Conservation (phyloP, 2,888 invertebrate species). For the Taphrorychus bicolor region DNA sequence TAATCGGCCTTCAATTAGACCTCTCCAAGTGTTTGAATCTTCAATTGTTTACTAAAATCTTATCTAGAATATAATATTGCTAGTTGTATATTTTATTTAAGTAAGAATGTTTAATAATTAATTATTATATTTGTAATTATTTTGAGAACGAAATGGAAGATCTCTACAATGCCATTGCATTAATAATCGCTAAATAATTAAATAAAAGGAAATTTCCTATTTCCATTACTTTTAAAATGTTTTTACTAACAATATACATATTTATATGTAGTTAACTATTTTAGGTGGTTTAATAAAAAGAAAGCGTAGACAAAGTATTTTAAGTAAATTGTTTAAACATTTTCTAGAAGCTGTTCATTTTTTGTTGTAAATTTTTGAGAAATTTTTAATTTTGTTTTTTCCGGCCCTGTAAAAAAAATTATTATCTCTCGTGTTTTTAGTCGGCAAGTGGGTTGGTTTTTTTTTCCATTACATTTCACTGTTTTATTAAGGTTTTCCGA, state of each 20-base stretch:
- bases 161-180: constrained; percentile 58
- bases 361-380: too few species aligned
- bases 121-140: constrained; percentile 1
- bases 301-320: constrained; percentile 1
- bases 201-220: neutral
- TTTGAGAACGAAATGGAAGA: constrained; percentile 44
- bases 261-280: neutral
- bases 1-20: neutral
- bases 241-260: constrained; percentile 40
- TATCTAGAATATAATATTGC: neutral
- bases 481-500: too few species aligned
- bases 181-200: too few species aligned
- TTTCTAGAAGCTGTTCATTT: constrained; percentile 9
- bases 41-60: constrained; percentile 1
- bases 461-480: too few species aligned
- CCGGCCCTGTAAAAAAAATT: too few species aligned
- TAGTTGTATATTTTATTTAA: constrained; percentile 34
- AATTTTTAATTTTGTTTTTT: too few species aligned
- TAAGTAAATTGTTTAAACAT: neutral
- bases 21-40: neutral
- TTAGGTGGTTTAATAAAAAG: constrained; percentile 23
- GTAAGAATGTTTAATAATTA: neutral
- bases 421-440: too few species aligned
- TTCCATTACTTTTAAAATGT: constrained; percentile 48
- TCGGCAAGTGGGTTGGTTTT: too few species aligned